Percentiles rank a stretch among this genome's conserved stretches.
Evolutionary conservation across 2,113 vertebrate genomes (phyloP).

Genomic region (Picathartes gymnocephalus): DNA sequence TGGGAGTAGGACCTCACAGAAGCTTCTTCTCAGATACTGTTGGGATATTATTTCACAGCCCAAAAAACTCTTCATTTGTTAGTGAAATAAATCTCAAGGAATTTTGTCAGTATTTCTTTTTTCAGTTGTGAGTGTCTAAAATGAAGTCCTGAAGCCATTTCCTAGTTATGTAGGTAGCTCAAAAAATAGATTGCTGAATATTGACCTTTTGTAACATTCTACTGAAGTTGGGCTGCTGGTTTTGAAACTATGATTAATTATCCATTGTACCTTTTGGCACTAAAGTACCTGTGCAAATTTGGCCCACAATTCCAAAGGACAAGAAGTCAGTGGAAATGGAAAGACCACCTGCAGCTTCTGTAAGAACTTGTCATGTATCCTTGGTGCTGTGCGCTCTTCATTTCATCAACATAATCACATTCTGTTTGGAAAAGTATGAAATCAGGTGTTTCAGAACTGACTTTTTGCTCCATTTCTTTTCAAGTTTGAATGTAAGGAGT

Average conservation of each 20-base stretch:
- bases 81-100: background rate
- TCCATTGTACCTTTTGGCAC: background rate
- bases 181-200: background rate
- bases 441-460: background rate
- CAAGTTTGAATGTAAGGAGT: background rate
- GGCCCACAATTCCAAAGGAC: background rate
- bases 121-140: background rate
- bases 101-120: background rate
- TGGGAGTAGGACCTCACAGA: background rate
- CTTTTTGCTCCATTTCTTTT: background rate
- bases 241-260: background rate
- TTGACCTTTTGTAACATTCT: background rate
- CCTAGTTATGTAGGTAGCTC: background rate
- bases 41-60: background rate
- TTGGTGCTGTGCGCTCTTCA: background rate
- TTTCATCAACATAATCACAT: background rate
- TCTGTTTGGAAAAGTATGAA: background rate
- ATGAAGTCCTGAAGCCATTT: background rate
- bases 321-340: background rate
- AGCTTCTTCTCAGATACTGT: background rate
- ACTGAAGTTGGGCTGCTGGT: background rate
- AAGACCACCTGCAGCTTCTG: background rate
- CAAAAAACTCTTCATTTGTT: background rate
- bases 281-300: background rate
- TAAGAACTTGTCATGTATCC: background rate